Conservation (phyloP, 2,113 vertebrate genomes). For the Syrrhaptes paradoxus region DNA sequence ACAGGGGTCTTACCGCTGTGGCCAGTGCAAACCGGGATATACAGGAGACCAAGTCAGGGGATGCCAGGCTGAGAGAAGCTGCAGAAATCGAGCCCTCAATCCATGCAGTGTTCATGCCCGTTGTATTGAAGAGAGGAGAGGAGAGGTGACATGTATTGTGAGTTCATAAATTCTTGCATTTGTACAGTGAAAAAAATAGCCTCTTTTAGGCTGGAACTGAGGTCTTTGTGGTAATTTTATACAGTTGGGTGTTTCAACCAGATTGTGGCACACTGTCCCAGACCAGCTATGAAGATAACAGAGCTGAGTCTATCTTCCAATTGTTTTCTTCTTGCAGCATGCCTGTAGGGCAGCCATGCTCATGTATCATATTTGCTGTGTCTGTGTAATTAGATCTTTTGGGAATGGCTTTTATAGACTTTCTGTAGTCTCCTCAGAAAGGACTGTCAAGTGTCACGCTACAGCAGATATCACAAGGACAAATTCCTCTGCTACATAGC, state of each 20-base stretch:
- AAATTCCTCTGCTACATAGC: not conserved
- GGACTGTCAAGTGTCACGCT: not conserved
- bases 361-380: not conserved
- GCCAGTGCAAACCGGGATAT: conserved; percentile 87
- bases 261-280: not conserved
- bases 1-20: conserved; percentile 93
- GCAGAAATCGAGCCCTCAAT: conserved; percentile 82
- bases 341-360: not conserved
- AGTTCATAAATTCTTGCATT: conserved; percentile 54
- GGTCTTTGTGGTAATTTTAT: not conserved
- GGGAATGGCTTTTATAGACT: not conserved
- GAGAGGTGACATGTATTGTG: conserved; percentile 87
- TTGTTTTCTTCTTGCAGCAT: not conserved
- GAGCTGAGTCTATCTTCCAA: not conserved
- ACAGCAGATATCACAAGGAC: not conserved
- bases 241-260: not conserved
- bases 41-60: conserved; percentile 87
- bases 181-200: not conserved
- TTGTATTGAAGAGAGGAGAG: conserved; percentile 87
- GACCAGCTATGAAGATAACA: not conserved
- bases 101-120: conserved; percentile 87
- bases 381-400: not conserved
- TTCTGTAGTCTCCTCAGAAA: not conserved
- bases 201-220: not conserved
- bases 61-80: conserved; percentile 82